phyloP scores from a whole-genome alignment of 2,113 vertebrate genomes.

The Diadophis punctatus region DNA sequence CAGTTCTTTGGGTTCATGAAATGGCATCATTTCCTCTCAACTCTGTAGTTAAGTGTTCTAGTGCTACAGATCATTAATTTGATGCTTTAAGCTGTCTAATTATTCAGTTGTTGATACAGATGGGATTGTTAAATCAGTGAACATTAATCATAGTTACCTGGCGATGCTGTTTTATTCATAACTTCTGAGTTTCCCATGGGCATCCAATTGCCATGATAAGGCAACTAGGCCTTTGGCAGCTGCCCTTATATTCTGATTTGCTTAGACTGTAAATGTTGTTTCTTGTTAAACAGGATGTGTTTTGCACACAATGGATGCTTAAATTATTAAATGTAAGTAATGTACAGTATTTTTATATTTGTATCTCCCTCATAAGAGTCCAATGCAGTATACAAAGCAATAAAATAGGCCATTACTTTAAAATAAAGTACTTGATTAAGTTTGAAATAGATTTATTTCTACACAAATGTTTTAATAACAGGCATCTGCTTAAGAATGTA shows the following conservation, averaged over 20 bases:
- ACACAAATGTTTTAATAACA: not conserved
- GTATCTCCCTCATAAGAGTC: not conserved
- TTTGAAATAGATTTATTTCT: not conserved
- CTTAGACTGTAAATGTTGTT: not conserved
- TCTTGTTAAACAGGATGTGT: not conserved
- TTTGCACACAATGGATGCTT: not conserved
- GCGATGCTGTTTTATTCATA: not conserved
- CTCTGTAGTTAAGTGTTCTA: not conserved
- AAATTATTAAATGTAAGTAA: not conserved
- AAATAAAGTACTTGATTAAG: not conserved
- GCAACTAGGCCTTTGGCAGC: not conserved
- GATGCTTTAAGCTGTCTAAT: not conserved
- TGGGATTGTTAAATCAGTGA: not conserved
- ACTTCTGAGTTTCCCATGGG: not conserved
- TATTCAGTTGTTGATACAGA: not conserved
- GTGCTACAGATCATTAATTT: not conserved
- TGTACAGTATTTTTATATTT: not conserved
- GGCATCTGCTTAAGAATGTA: not conserved
- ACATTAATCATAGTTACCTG: not conserved
- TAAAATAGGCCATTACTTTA: not conserved
- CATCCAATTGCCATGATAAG: not conserved
- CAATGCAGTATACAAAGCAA: not conserved
- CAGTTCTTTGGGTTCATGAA: not conserved
- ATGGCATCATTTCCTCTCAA: not conserved
- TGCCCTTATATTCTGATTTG: not conserved